These are phyloP conservation scores for Neomonachus schauinslandi DNA, from an alignment of 2,113 vertebrate species.

Conservation along the genomic window DNA sequence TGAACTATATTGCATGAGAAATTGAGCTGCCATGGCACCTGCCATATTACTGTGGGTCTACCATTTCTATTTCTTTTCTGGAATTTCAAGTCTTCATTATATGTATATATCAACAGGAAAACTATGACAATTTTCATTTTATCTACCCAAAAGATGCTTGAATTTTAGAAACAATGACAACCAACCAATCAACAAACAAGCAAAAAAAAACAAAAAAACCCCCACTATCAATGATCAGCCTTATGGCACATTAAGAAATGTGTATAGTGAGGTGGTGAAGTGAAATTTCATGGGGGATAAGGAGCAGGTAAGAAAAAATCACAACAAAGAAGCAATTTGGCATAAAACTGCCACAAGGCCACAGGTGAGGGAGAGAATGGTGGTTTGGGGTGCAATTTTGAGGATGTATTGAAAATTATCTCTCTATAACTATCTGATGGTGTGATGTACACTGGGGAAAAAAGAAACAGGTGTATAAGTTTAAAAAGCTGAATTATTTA, in stretches of 20 bases:
- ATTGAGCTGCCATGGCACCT: background rate
- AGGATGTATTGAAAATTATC: background rate
- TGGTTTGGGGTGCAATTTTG: background rate
- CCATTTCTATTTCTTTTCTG: background rate
- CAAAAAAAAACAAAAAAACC: background rate
- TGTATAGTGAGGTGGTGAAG: background rate
- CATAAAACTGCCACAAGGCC: background rate
- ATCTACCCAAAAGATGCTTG: background rate
- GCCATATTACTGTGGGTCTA: background rate
- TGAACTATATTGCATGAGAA: background rate
- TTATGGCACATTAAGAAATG: background rate
- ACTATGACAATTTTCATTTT: background rate
- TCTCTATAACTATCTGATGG: background rate
- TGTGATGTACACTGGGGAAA: background rate
- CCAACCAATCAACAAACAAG: background rate
- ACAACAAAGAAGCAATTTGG: background rate
- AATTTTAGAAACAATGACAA: background rate
- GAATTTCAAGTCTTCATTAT: background rate
- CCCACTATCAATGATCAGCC: background rate
- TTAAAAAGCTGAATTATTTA: background rate
- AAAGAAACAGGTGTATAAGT: background rate
- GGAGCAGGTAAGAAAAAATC: background rate
- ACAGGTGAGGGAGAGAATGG: background rate
- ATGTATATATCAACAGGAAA: background rate
- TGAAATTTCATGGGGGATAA: background rate